Evolutionary conservation across 1,140 invertebrate genomes (phyloP).

Genomic region (Nasonia vitripennis): DNA sequence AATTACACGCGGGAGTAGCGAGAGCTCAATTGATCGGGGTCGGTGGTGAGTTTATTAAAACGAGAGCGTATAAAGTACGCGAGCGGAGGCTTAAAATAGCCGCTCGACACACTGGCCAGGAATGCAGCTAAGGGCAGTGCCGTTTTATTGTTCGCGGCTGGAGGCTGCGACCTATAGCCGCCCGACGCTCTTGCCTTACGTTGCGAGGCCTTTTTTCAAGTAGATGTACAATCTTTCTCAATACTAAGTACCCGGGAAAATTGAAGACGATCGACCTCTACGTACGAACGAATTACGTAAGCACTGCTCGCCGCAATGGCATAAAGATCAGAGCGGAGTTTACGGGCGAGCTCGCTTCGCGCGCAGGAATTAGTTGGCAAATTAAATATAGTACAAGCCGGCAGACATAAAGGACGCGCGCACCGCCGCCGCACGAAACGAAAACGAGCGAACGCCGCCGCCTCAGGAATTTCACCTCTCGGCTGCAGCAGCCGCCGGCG

Average conservation of each 20-base stretch:
- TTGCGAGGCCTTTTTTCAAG: not conserved
- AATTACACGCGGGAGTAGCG: slow-evolving; percentile 53
- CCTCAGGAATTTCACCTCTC: slow-evolving; percentile 62
- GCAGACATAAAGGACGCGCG: slow-evolving; percentile 44
- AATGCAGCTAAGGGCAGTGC: slow-evolving; percentile 70
- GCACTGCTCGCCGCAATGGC: too few species aligned
- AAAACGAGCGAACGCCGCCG: slow-evolving; percentile 57
- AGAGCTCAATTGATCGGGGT: slow-evolving; percentile 68
- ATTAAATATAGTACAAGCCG: slow-evolving; percentile 55
- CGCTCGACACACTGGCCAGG: slow-evolving; percentile 69
- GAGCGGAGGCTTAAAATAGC: slow-evolving; percentile 68
- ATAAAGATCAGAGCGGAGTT: not conserved
- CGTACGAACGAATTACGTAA: too few species aligned
- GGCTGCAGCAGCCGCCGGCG: slow-evolving; percentile 51
- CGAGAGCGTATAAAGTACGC: slow-evolving; percentile 23
- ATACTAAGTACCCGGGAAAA: too few species aligned
- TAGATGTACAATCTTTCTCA: too few species aligned
- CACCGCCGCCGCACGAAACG: slow-evolving; percentile 33
- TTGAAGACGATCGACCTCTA: too few species aligned
- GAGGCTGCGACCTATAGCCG: not conserved
- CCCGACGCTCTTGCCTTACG: not conserved
- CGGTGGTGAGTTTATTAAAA: slow-evolving; percentile 68
- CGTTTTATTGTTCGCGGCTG: slow-evolving; percentile 66
- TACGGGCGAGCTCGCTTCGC: slow-evolving; percentile 34
- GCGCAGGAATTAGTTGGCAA: slow-evolving; percentile 48